These are phyloP conservation scores for Lysandra coridon DNA, from an alignment of 2,888 invertebrate genomes.

Conservation along the genomic window DNA sequence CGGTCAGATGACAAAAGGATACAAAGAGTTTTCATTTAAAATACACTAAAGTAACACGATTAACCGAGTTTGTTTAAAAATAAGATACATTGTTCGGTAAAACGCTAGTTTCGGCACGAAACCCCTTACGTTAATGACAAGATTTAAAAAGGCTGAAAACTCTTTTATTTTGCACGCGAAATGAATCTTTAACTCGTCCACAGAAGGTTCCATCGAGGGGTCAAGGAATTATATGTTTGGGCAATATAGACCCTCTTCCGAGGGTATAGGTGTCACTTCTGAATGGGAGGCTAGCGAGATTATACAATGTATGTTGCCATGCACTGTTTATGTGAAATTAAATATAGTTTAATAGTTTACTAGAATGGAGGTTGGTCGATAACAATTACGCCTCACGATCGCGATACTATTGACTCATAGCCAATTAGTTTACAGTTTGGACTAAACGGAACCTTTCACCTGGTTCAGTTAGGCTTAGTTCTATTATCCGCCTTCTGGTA, in stretches of 20 bases:
- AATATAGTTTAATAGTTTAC: slow-evolving; percentile 75
- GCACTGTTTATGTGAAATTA: slow-evolving; percentile 72
- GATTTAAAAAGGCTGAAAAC: slow-evolving; percentile 58
- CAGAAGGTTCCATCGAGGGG: slow-evolving; percentile 47
- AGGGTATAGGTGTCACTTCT: slow-evolving; percentile 56
- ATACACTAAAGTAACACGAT: slow-evolving; percentile 57
- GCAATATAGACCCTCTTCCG: slow-evolving; percentile 54
- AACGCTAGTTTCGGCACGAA: slow-evolving; percentile 78
- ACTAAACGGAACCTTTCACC: slow-evolving; percentile 11
- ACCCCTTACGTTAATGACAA: slow-evolving; percentile 62
- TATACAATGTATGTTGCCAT: slow-evolving; percentile 67
- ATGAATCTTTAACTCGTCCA: slow-evolving; percentile 46
- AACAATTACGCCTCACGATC: slow-evolving; percentile 45
- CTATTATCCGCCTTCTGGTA: not conserved
- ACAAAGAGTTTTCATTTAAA: slow-evolving; percentile 44
- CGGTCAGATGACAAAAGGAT: slow-evolving; percentile 31
- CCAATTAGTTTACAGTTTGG: slow-evolving; percentile 14
- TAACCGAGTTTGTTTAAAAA: slow-evolving; percentile 67
- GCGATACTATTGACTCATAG: slow-evolving; percentile 33
- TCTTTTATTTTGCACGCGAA: slow-evolving; percentile 45
- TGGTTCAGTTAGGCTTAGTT: not conserved
- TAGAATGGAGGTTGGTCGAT: slow-evolving; percentile 56
- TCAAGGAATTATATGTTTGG: slow-evolving; percentile 44
- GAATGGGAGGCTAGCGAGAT: slow-evolving; percentile 56
- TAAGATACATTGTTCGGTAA: slow-evolving; percentile 69